These are phyloP conservation scores for Todus mexicanus DNA, from an alignment of 2,797 vertebrate genomes.

Conservation along the genomic window DNA sequence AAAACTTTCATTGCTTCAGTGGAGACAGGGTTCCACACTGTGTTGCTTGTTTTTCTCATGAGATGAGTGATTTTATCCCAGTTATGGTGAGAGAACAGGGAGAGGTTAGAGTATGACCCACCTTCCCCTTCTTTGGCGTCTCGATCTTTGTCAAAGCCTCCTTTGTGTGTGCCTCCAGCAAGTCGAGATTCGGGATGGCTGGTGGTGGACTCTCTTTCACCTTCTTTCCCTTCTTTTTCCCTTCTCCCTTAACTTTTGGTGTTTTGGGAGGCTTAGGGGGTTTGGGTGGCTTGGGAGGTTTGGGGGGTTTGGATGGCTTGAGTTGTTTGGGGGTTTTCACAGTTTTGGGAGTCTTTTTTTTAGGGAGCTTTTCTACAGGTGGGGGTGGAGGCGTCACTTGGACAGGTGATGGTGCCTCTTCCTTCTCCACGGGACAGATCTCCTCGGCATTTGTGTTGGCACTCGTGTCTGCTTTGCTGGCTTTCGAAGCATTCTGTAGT, in stretches of 20 bases:
- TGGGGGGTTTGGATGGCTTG: constrained; percentile 77
- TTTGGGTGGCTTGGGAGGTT: constrained; percentile 79
- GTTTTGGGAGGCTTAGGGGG: constrained; percentile 74
- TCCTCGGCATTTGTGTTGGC: constrained; percentile 80
- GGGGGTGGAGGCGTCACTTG: constrained; percentile 61
- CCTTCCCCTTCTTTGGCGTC: constrained; percentile 93
- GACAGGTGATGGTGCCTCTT: constrained; percentile 81
- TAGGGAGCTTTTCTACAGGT: constrained; percentile 72
- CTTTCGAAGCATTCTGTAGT: constrained; percentile 85
- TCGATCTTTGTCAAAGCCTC: constrained; percentile 95
- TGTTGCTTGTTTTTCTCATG: not conserved
- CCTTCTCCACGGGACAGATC: constrained; percentile 78
- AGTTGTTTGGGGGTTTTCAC: constrained; percentile 83
- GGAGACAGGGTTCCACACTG: not conserved
- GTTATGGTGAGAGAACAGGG: not conserved
- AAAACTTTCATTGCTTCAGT: not conserved
- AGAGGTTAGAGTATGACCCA: constrained; percentile 38
- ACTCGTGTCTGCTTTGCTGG: constrained; percentile 84
- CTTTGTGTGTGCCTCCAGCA: constrained; percentile 93
- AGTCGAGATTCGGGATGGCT: constrained; percentile 88
- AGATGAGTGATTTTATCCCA: not conserved
- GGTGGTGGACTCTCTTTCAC: constrained; percentile 81
- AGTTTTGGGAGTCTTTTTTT: constrained; percentile 81
- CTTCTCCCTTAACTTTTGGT: constrained; percentile 88
- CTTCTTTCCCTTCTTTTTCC: constrained; percentile 94